These are phyloP conservation scores for Setophaga kirtlandii DNA, from an alignment of 2,113 vertebrate species.

Conservation along the genomic window DNA sequence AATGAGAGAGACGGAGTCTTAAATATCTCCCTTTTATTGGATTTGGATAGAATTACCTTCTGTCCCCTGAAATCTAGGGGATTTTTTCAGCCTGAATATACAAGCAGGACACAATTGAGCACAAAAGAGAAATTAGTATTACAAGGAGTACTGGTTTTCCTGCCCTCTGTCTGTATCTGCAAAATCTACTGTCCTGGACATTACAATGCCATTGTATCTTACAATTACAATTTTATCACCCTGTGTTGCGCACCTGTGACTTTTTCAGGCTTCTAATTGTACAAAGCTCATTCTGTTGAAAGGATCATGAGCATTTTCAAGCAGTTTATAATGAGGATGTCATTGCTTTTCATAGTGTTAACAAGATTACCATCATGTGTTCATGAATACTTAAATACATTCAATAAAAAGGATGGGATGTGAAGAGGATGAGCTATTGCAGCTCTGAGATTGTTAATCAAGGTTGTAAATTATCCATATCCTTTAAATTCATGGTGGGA, in stretches of 20 bases:
- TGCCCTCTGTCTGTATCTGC: not conserved
- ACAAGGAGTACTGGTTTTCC: not conserved
- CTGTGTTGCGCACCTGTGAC: conserved; percentile 57
- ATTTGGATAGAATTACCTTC: not conserved
- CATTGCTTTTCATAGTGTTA: conserved; percentile 74
- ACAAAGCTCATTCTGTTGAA: conserved; percentile 75
- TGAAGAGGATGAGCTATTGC: conserved; percentile 51
- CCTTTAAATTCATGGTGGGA: conserved; percentile 26
- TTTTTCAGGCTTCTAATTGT: conserved; percentile 67
- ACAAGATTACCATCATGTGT: conserved; percentile 69
- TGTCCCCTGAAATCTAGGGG: not conserved
- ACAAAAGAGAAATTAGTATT: conserved; percentile 1
- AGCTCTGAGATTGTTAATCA: conserved; percentile 55
- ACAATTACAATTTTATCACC: conserved; percentile 73
- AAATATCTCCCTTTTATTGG: not conserved
- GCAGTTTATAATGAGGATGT: conserved; percentile 73
- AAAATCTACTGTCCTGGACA: not conserved
- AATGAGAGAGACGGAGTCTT: not conserved
- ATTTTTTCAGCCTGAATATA: not conserved
- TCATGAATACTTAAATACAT: conserved; percentile 72
- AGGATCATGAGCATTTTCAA: conserved; percentile 74
- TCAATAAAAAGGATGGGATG: conserved; percentile 55
- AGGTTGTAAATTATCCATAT: conserved; percentile 51
- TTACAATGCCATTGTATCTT: conserved; percentile 40
- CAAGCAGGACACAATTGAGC: not conserved